A percentile compares a stretch with the other conserved stretches of the same genome.
phyloP scores from a whole-genome alignment of 2,113 vertebrate genomes.

The human region GRCh38 chr16:74467501-74468000 shows the following conservation, averaged over 20 bases:
- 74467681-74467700: too few relatives aligned
- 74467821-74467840: conserved; percentile 95
- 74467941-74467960: background rate
- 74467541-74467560: background rate
- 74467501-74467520: background rate
- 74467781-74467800: conserved; percentile 94
- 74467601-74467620: background rate
- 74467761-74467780: conserved; percentile 93
- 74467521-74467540: background rate
- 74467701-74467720: background rate
- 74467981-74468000: background rate
- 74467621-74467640: background rate
- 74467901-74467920: background rate
- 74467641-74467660: background rate
- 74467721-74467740: background rate
- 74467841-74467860: conserved; percentile 91
- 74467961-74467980: background rate
- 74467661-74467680: background rate
- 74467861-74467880: background rate
- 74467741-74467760: conserved; percentile 87
- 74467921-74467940: background rate
- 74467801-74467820: conserved; percentile 93
- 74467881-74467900: background rate
- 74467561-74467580: background rate
- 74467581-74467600: background rate